Evolutionary conservation across 2,113 vertebrate genomes (phyloP).

Genomic region (Rana temporaria): DNA sequence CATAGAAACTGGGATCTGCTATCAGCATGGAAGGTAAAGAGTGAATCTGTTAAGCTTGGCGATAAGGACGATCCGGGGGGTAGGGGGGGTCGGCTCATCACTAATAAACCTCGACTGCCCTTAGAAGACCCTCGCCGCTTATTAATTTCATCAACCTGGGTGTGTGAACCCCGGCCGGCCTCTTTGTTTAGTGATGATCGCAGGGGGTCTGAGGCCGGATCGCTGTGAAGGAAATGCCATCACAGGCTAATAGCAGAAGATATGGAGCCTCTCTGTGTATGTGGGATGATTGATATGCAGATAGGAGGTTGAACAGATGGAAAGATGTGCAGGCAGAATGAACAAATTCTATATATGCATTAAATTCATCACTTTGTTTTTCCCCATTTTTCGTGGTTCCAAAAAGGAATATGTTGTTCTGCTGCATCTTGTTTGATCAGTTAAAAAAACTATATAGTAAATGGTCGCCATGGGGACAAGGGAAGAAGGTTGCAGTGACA

Average conservation of each 20-base stretch:
- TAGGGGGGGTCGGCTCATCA: slow-evolving; percentile 59
- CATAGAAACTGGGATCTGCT: slow-evolving; percentile 70
- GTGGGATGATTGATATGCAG: neutral
- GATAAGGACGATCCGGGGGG: slow-evolving; percentile 63
- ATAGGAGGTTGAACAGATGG: neutral
- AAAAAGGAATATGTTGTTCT: too few relatives aligned
- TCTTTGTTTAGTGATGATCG: neutral
- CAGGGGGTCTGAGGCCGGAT: neutral
- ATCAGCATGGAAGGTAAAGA: slow-evolving; percentile 66
- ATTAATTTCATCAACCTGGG: slow-evolving; percentile 55
- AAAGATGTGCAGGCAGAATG: neutral
- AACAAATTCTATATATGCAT: neutral
- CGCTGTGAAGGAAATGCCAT: neutral
- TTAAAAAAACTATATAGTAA: too few relatives aligned
- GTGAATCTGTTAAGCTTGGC: slow-evolving; percentile 64
- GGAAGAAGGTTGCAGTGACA: too few relatives aligned
- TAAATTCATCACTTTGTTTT: too few relatives aligned
- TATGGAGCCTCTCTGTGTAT: neutral
- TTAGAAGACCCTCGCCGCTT: slow-evolving; percentile 61
- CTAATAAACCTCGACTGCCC: slow-evolving; percentile 54
- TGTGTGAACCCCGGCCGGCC: slow-evolving; percentile 53
- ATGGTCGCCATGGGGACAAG: too few relatives aligned
- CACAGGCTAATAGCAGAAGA: neutral
- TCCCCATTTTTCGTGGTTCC: too few relatives aligned
- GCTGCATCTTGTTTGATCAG: too few relatives aligned